phyloP scores from a whole-genome alignment of 2,797 vertebrate genomes.

The Hafferia zeledoni region DNA sequence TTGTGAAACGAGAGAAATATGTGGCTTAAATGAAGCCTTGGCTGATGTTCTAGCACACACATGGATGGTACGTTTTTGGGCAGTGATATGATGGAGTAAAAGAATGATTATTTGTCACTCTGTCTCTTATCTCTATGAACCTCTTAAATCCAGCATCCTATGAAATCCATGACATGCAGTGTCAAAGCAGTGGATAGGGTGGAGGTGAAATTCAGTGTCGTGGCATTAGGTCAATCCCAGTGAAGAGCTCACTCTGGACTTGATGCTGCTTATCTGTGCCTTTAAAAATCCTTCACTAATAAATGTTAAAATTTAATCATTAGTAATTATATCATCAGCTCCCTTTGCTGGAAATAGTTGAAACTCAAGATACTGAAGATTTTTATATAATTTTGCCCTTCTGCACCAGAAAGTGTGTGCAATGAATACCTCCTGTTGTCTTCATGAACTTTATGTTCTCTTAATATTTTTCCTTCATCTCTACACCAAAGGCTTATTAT shows the following conservation, averaged over 20 bases:
- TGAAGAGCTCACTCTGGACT: background rate
- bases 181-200: background rate
- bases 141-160: background rate
- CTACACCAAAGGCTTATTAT: background rate
- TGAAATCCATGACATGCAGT: background rate
- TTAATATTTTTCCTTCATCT: constrained; percentile 32
- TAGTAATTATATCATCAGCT: constrained; percentile 65
- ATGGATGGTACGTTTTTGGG: rapidly evolving
- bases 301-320: constrained; percentile 59
- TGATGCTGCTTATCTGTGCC: background rate
- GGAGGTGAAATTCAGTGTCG: background rate
- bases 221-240: background rate
- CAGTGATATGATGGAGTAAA: background rate
- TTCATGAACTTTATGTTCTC: constrained; percentile 49
- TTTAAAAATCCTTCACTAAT: constrained; percentile 57
- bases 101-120: background rate
- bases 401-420: constrained; percentile 38
- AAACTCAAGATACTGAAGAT: constrained; percentile 57
- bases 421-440: constrained; percentile 46
- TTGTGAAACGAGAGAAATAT: background rate
- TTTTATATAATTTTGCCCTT: constrained; percentile 67
- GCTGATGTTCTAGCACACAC: background rate
- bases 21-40: background rate
- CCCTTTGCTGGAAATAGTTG: constrained; percentile 62
- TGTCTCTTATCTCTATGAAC: background rate